Percentiles rank a stretch among this genome's conserved stretches.
Conservation (phyloP, 2,113 vertebrate genomes). For the Myocastor coypus region DNA sequence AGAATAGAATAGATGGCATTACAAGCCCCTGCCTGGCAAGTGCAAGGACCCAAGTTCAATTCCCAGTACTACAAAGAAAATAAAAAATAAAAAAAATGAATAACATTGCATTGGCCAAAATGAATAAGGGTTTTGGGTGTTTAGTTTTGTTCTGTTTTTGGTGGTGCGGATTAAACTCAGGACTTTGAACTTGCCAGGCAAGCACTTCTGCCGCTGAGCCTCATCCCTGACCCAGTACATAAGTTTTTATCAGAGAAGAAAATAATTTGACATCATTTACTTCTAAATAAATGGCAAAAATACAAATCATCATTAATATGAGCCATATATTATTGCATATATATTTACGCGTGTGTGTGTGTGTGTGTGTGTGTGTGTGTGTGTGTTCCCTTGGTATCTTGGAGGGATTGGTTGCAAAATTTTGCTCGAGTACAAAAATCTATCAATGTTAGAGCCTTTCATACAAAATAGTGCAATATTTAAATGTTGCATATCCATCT, state of each 20-base stretch:
- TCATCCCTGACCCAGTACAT: too few species aligned
- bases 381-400: background rate
- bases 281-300: constrained; percentile 42
- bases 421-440: background rate
- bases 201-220: too few species aligned
- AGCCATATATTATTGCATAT: background rate
- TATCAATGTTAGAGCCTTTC: background rate
- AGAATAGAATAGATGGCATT: too few species aligned
- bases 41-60: too few species aligned
- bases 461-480: background rate
- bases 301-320: background rate
- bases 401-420: background rate
- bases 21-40: too few species aligned
- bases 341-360: too few species aligned
- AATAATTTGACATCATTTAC: background rate
- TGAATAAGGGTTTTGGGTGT: too few species aligned
- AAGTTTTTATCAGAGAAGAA: background rate
- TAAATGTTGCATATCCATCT: background rate
- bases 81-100: background rate
- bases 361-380: too few species aligned
- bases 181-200: too few species aligned
- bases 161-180: too few species aligned
- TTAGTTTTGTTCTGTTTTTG: too few species aligned
- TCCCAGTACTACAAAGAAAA: too few species aligned
- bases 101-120: background rate